Evolutionary conservation across 1,140 invertebrate species (phyloP).

Genomic region (Yoshiicerus persimilis): DNA sequence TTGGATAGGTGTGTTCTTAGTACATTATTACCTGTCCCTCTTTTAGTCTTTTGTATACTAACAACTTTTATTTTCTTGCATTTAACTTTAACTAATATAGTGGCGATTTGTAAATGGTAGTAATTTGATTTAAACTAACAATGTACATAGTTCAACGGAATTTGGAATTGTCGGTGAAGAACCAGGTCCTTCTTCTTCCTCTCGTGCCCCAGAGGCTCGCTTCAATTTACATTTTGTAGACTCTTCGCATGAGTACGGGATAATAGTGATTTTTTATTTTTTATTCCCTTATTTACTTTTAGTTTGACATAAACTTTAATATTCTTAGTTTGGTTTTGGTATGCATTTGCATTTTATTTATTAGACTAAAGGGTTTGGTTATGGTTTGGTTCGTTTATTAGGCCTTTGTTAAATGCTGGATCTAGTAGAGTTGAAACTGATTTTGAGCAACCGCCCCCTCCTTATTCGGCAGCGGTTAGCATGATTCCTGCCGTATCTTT

Average conservation of each 20-base stretch:
- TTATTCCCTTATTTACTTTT: background rate
- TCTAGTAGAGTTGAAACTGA: background rate
- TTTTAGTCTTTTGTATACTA: background rate
- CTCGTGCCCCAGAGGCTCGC: background rate
- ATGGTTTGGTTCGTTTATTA: background rate
- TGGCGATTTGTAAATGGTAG: background rate
- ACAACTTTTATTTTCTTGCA: background rate
- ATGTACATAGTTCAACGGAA: background rate
- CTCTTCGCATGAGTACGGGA: slow-evolving; percentile 19
- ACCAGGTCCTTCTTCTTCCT: background rate
- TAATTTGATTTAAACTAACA: background rate
- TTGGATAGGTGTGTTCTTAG: too few relatives aligned
- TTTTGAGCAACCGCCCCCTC: slow-evolving; percentile 1
- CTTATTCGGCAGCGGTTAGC: background rate
- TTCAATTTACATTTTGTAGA: slow-evolving; percentile 32
- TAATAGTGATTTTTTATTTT: background rate
- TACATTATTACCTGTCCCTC: too few relatives aligned
- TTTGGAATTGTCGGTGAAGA: background rate
- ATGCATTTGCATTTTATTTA: background rate
- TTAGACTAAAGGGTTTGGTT: background rate
- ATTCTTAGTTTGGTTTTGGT: background rate
- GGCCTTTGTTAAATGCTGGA: background rate
- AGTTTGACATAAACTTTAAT: background rate
- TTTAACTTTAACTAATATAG: background rate
- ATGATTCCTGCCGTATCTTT: background rate